Percentiles rank a stretch among this genome's conserved stretches.
Evolutionary conservation across 2,797 vertebrate genomes (phyloP).

Genomic region (Dendrocincla fuliginosa): DNA sequence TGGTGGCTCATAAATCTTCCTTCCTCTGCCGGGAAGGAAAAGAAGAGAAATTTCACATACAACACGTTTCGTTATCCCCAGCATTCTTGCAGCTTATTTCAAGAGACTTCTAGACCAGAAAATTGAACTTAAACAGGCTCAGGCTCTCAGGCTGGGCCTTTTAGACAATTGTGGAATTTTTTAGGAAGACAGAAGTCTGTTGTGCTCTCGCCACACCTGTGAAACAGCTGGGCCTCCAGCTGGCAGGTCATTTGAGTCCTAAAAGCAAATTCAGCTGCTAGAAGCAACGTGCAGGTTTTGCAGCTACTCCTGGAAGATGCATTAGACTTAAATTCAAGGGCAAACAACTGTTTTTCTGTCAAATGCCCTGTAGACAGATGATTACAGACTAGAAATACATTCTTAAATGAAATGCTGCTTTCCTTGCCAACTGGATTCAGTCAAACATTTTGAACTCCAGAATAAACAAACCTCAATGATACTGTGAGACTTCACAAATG

Average conservation of each 20-base stretch:
- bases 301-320: conserved; percentile 4
- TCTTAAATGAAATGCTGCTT: conserved; percentile 42
- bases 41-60: not conserved
- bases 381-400: conserved; percentile 52
- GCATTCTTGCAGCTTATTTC: not conserved
- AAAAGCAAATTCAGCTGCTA: conserved; percentile 15
- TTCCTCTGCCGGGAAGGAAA: conserved; percentile 79
- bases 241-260: not conserved
- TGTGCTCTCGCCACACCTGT: conserved; percentile 2
- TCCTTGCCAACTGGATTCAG: conserved; percentile 47
- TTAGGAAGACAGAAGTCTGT: not conserved
- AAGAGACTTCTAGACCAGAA: not conserved
- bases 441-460: conserved; percentile 61
- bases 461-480: conserved; percentile 67
- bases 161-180: not conserved
- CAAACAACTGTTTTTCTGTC: conserved; percentile 34
- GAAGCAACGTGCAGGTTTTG: conserved; percentile 10
- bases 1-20: conserved; percentile 90
- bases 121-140: not conserved
- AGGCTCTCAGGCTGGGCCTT: not conserved
- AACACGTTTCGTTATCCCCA: not conserved
- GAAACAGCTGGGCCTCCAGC: not conserved
- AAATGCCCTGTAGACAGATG: conserved; percentile 29
- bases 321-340: conserved; percentile 1
- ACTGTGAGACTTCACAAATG: conserved; percentile 35